phyloP scores from a whole-genome alignment of 1,140 invertebrate genomes.

The Anastrepha obliqua region DNA sequence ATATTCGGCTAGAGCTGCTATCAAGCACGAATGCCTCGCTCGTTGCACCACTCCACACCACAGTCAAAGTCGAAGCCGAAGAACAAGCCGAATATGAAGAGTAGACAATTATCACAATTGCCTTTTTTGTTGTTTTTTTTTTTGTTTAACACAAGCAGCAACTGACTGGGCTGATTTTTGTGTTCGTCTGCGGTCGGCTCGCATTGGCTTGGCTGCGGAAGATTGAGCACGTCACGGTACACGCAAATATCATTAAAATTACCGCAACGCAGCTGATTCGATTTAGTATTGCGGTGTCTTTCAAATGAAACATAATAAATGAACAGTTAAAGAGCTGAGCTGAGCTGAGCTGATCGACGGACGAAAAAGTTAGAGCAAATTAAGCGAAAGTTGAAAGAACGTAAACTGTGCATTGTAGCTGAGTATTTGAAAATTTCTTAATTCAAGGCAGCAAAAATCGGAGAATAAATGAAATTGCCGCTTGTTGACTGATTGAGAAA shows the following conservation, averaged over 20 bases:
- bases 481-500: not conserved
- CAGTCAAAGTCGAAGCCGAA: not conserved
- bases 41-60: not conserved
- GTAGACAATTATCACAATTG: not conserved
- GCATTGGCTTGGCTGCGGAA: slow-evolving; percentile 12
- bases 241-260: slow-evolving; percentile 44
- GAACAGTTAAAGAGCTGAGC: not conserved
- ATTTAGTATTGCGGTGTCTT: slow-evolving; percentile 44
- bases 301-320: not conserved
- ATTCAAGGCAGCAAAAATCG: too few relatives aligned
- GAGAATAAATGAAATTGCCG: too few relatives aligned
- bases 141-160: not conserved
- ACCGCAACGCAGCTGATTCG: not conserved
- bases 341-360: not conserved
- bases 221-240: slow-evolving; percentile 35
- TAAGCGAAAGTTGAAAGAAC: slow-evolving; percentile 19
- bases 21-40: not conserved
- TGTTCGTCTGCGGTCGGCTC: not conserved
- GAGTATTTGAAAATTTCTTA: too few relatives aligned
- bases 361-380: not conserved
- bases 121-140: not conserved
- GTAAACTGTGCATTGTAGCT: too few relatives aligned
- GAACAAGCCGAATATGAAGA: not conserved
- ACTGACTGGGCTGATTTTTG: not conserved
- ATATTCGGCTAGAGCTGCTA: not conserved